Percentiles rank a stretch among this genome's conserved stretches.
Evolutionary conservation across 2,113 vertebrate genomes (phyloP).

Genomic region (Myotis davidii): DNA sequence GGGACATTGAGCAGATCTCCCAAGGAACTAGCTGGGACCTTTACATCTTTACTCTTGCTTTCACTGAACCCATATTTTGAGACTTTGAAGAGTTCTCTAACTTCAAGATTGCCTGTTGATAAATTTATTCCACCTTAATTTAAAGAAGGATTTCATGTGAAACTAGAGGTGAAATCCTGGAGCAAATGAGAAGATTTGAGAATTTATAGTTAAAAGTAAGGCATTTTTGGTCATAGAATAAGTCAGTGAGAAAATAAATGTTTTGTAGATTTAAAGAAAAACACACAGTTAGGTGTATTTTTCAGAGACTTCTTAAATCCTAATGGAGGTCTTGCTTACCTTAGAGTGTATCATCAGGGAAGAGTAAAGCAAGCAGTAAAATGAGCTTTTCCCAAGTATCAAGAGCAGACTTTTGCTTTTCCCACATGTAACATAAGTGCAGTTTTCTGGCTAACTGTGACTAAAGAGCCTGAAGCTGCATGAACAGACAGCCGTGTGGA

Average conservation of each 20-base stretch:
- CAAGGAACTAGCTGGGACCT: neutral
- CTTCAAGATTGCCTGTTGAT: neutral
- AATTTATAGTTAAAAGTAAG: constrained; percentile 8
- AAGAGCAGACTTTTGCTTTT: constrained; percentile 81
- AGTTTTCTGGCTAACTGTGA: constrained; percentile 68
- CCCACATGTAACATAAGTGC: constrained; percentile 65
- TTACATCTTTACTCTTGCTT: neutral
- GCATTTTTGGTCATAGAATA: neutral
- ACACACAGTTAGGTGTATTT: neutral
- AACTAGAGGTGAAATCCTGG: neutral
- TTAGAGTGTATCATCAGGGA: neutral
- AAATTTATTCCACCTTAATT: constrained; percentile 16
- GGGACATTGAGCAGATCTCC: neutral
- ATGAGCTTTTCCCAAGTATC: constrained; percentile 67
- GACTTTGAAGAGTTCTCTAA: neutral
- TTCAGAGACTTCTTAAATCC: neutral
- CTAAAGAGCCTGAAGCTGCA: constrained; percentile 77
- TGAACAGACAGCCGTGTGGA: constrained; percentile 65
- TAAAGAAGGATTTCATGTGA: neutral
- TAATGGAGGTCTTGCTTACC: neutral
- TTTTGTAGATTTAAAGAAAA: neutral
- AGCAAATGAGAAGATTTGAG: neutral
- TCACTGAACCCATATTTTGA: neutral
- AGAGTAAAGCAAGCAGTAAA: constrained; percentile 63
- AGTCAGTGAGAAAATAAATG: neutral